Conservation (phyloP, 30 jellyfish, hydroid and myxozoan genomes). For the Catostylus mosaicus region DNA sequence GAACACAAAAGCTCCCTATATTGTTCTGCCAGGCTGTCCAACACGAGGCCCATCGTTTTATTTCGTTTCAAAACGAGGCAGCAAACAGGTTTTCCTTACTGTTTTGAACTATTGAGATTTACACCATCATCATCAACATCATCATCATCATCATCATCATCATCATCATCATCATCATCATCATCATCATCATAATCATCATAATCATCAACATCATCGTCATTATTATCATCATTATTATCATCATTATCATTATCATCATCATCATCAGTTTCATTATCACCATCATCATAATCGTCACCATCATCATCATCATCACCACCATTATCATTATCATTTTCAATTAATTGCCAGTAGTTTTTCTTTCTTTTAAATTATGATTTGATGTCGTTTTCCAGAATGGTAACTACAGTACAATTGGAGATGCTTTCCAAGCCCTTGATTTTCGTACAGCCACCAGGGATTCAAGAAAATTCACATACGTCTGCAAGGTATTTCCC, state of each 20-base stretch:
- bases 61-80: conserved; percentile 66
- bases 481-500: conserved; percentile 49
- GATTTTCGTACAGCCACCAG: conserved; percentile 41
- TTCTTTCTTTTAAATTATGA: too few relatives aligned
- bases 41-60: conserved; percentile 78
- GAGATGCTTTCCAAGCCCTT: conserved; percentile 64
- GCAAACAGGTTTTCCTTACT: conserved; percentile 24
- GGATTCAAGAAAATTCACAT: conserved; percentile 41
- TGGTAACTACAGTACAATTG: conserved; percentile 59
- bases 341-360: too few relatives aligned
- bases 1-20: conserved; percentile 68
- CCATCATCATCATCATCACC: too few relatives aligned
- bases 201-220: neutral
- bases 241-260: neutral
- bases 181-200: neutral
- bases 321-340: too few relatives aligned
- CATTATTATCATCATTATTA: neutral
- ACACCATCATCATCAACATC: neutral
- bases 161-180: neutral
- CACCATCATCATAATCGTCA: neutral
- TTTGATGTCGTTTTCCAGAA: conserved; percentile 38
- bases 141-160: neutral
- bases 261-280: neutral
- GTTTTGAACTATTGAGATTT: too few relatives aligned
- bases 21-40: conserved; percentile 71